A percentile compares a stretch with the other conserved stretches of the same genome.
Evolutionary conservation across 2,113 vertebrate species (phyloP).

Genomic region (Micronycteris hirsuta): DNA sequence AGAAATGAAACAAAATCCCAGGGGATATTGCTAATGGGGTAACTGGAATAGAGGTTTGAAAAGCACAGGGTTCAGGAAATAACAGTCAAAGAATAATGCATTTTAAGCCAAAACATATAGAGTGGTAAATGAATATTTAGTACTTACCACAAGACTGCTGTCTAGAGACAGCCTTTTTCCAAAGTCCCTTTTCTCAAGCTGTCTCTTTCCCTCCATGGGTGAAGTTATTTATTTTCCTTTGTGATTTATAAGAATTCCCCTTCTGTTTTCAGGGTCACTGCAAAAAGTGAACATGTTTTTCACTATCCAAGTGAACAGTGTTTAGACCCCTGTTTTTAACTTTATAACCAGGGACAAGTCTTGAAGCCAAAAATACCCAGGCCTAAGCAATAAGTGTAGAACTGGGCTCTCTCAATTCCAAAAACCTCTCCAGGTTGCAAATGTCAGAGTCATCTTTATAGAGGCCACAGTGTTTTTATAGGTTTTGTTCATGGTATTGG

Average conservation of each 20-base stretch:
- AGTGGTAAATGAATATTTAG: constrained; percentile 73
- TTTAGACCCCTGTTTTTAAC: constrained; percentile 71
- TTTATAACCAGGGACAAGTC: constrained; percentile 70
- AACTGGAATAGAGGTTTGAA: constrained; percentile 52
- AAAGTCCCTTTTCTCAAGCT: constrained; percentile 83
- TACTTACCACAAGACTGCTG: constrained; percentile 88
- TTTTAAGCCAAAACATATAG: constrained; percentile 70
- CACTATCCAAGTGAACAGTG: constrained; percentile 59
- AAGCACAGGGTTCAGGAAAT: constrained; percentile 1
- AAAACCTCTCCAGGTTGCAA: constrained; percentile 34
- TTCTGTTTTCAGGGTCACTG: constrained; percentile 74
- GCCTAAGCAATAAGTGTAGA: constrained; percentile 38
- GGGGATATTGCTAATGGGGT: constrained; percentile 39
- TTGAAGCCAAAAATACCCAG: constrained; percentile 50
- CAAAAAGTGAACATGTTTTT: constrained; percentile 69
- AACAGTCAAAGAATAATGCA: constrained; percentile 59
- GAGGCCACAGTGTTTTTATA: constrained; percentile 74
- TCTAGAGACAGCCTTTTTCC: constrained; percentile 88
- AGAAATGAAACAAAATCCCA: constrained; percentile 58
- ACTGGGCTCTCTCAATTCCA: neutral
- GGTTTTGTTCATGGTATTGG: constrained; percentile 76
- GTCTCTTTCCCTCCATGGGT: constrained; percentile 83
- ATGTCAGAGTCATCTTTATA: constrained; percentile 40
- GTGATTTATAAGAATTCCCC: constrained; percentile 67
- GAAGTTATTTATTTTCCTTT: constrained; percentile 76